phyloP scores from a whole-genome alignment of 2,797 vertebrate genomes.

The Cirrhinus molitorella region DNA sequence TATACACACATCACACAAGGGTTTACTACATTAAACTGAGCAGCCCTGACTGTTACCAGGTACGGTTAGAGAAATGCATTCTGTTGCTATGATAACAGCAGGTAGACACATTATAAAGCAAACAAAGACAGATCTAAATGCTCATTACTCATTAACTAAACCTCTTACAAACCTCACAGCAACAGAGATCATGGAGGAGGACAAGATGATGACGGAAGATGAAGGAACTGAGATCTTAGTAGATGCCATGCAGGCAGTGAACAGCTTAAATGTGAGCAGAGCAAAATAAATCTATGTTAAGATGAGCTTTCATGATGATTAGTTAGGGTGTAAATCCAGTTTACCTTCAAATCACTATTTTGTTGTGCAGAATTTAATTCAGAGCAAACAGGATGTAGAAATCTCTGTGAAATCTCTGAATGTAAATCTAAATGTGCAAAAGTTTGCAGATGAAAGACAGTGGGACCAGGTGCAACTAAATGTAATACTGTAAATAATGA shows the following conservation, averaged over 20 bases:
- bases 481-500: neutral
- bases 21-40: neutral
- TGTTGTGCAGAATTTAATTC: neutral
- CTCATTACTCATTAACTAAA: neutral
- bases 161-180: slow-evolving; percentile 84
- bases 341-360: neutral
- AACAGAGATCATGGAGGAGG: slow-evolving; percentile 48
- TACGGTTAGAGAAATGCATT: neutral
- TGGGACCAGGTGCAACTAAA: neutral
- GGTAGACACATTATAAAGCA: slow-evolving; percentile 26
- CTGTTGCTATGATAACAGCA: slow-evolving; percentile 21
- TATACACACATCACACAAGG: neutral
- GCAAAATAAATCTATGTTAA: neutral
- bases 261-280: neutral
- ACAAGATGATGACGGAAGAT: slow-evolving; percentile 55
- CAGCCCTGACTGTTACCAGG: neutral
- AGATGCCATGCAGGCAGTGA: neutral
- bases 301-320: neutral
- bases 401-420: neutral
- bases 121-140: slow-evolving; percentile 47
- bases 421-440: neutral
- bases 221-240: slow-evolving; percentile 42
- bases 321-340: neutral
- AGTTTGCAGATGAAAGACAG: neutral
- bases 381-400: neutral